These are phyloP conservation scores for Parotocinclus haroldoi DNA, from an alignment of 2,797 vertebrate species.

Conservation along the genomic window DNA sequence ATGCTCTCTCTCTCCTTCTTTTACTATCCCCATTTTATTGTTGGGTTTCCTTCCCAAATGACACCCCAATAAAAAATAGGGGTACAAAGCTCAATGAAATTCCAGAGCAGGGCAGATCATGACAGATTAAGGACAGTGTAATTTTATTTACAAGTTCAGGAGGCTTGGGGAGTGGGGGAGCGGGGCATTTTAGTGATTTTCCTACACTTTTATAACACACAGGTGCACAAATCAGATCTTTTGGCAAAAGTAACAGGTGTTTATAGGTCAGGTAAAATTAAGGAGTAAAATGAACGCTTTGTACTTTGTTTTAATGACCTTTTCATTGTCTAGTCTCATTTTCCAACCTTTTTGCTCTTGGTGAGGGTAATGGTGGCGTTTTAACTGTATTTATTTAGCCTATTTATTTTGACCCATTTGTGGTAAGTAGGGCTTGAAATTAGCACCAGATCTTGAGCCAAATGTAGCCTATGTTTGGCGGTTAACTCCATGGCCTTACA, in stretches of 20 bases:
- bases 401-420: background rate
- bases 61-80: constrained; percentile 17
- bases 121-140: constrained; percentile 15
- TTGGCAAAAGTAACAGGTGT: background rate
- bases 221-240: background rate
- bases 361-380: background rate
- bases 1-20: constrained; percentile 46
- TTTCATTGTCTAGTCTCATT: too few species aligned
- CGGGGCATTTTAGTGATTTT: constrained; percentile 12
- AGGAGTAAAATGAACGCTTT: too few species aligned
- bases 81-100: constrained; percentile 9
- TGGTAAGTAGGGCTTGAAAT: background rate
- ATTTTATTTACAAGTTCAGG: background rate
- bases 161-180: too few species aligned
- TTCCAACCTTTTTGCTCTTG: too few species aligned
- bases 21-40: constrained; percentile 42
- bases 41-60: constrained; percentile 37
- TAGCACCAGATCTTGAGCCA: background rate
- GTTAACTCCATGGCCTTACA: too few species aligned
- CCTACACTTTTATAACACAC: background rate
- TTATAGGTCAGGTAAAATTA: too few species aligned
- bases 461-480: background rate
- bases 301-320: too few species aligned
- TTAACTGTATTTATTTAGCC: background rate
- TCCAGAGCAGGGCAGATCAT: constrained; percentile 9